Conservation (phyloP, 2,797 vertebrate genomes). For the Tragopan temminckii region DNA sequence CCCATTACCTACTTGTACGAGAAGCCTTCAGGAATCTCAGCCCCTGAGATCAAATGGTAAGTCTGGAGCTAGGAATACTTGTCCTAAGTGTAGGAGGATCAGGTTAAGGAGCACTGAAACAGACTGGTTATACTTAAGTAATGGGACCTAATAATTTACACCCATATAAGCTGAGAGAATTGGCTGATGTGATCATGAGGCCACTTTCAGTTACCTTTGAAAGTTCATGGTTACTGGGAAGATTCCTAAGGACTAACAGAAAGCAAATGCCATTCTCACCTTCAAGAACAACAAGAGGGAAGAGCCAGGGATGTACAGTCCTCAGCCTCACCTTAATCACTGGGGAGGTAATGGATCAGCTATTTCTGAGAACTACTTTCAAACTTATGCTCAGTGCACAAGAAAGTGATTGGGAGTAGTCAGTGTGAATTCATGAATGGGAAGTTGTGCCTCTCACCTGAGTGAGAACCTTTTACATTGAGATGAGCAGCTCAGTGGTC, state of each 20-base stretch:
- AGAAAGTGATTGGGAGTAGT: not conserved
- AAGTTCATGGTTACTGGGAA: not conserved
- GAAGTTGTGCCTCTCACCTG: not conserved
- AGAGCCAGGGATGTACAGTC: not conserved
- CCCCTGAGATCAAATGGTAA: not conserved
- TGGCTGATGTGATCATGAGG: not conserved
- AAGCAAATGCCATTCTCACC: not conserved
- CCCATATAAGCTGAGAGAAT: not conserved
- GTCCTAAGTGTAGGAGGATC: accelerated
- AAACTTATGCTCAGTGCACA: not conserved
- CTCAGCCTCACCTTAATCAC: not conserved
- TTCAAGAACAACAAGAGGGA: not conserved
- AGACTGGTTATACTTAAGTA: no score
- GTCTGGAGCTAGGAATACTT: not conserved
- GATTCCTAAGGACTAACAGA: not conserved
- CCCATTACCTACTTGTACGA: not conserved
- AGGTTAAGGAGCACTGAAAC: not conserved
- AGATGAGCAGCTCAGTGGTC: not conserved
- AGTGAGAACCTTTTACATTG: not conserved
- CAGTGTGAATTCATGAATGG: not conserved
- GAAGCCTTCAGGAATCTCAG: not conserved
- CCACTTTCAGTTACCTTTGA: not conserved
- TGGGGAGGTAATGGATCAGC: not conserved
- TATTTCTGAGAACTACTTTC: not conserved
- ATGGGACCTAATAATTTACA: not conserved